phyloP scores from a whole-genome alignment of 2,797 vertebrate species.

The Eulemur rubriventer region DNA sequence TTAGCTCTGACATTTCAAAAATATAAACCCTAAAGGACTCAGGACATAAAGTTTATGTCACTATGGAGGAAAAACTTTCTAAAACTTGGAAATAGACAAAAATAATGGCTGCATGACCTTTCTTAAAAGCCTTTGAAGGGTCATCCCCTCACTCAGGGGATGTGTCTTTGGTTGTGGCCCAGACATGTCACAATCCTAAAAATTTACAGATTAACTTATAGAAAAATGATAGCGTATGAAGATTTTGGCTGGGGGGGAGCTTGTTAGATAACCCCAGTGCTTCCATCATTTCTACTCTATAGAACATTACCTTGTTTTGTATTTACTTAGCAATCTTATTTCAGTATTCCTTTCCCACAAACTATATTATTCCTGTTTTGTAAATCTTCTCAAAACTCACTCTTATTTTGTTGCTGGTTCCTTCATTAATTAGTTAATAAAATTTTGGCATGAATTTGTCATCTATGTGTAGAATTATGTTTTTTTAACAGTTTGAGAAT shows the following conservation, averaged over 20 bases:
- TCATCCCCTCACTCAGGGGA: background rate
- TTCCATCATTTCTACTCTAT: background rate
- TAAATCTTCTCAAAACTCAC: background rate
- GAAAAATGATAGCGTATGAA: background rate
- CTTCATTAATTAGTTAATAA: background rate
- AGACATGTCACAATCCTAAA: background rate
- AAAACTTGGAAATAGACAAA: constrained; percentile 13
- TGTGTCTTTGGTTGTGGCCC: background rate
- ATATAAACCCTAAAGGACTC: background rate
- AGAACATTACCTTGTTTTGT: background rate
- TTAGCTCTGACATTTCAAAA: constrained; percentile 15
- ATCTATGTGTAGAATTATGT: background rate
- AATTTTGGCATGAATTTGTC: background rate
- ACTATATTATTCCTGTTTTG: background rate
- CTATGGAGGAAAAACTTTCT: constrained; percentile 16
- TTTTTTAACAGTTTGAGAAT: constrained; percentile 30
- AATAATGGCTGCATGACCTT: background rate
- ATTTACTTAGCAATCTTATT: background rate
- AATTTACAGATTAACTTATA: background rate
- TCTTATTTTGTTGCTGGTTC: background rate
- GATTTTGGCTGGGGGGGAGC: accelerated
- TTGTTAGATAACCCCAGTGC: background rate
- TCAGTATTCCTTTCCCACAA: background rate
- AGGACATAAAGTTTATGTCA: background rate
- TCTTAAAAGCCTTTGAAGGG: background rate